A percentile compares a stretch with the other conserved stretches of the same genome.
phyloP scores from a whole-genome alignment of 2,797 vertebrate species.

The Austrolebias charrua region DNA sequence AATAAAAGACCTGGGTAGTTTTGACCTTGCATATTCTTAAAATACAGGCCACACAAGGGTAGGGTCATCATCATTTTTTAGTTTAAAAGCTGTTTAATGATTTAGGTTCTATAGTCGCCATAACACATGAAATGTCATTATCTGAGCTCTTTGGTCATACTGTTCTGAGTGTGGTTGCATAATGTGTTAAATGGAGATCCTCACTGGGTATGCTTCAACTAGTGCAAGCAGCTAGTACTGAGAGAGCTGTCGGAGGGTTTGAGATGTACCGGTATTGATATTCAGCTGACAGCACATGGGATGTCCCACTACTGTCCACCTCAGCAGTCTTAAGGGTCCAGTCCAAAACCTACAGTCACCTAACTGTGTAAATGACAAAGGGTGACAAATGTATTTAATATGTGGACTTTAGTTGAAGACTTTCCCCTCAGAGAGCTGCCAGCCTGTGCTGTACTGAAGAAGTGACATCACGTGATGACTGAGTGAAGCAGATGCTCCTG shows the following conservation, averaged over 20 bases:
- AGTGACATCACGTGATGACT: constrained; percentile 34
- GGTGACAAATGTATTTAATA: not conserved
- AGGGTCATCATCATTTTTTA: constrained; percentile 5
- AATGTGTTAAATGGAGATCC: constrained; percentile 61
- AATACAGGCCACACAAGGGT: constrained; percentile 51
- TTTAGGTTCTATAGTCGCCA: not conserved
- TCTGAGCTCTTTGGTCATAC: constrained; percentile 12
- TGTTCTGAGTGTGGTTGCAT: constrained; percentile 49
- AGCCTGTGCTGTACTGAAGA: not conserved
- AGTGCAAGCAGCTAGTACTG: constrained; percentile 20
- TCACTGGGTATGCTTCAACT: constrained; percentile 31
- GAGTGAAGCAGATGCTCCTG: constrained; percentile 60
- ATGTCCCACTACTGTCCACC: constrained; percentile 52
- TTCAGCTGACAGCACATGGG: constrained; percentile 68
- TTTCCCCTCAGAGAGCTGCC: constrained; percentile 3
- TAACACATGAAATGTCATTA: constrained; percentile 2
- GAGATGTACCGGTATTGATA: constrained; percentile 34
- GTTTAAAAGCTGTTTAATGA: not conserved
- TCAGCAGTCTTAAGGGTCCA: constrained; percentile 67
- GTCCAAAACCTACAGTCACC: constrained; percentile 39
- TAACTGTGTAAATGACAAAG: constrained; percentile 25
- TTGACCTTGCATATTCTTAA: constrained; percentile 40
- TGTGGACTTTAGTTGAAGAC: not conserved
- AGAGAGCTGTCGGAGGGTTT: constrained; percentile 33
- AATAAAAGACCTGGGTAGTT: constrained; percentile 61